Evolutionary conservation across 2,797 vertebrate species (phyloP), one percentile per base, ranked within the genome.

Genomic region (Lutjanus argentimaculatus): DNA sequence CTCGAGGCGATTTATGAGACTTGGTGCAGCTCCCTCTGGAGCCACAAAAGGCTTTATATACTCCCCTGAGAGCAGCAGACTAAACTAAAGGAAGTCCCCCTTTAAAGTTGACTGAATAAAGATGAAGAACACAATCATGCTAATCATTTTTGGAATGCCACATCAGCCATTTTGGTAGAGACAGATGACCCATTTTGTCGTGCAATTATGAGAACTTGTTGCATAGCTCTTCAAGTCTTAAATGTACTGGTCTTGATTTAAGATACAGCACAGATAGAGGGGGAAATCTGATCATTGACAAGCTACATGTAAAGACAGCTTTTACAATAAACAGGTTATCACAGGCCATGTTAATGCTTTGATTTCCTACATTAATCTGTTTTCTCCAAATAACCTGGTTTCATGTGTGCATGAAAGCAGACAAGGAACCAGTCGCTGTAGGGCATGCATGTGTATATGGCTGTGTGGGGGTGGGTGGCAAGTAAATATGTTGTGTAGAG

Each of bases 381-480:
- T 16, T 66, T 74, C 72, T 78, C 21, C 17, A 77, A 71, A 82
- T 77, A 79, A 72, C 79, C 40, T 78, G 56, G 36, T 80, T 83
- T 80, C 49, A 79, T 72, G 71, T 79, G 75, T 71, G 46, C 40
- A 84, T 86, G 73, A 57, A 62, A 72, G 84, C 52, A 80, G 53
- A 84, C 61, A 59, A 49, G 22, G 63, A 85, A 52, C 30, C 45
- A 51, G 73, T 55, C 2, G 57, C 85, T 82, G 58, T 48, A 69
- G 67, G 83, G 80, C 78, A 63, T 82, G 74, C 65, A 42, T 80
- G 73, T 67, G 80, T 85, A 43, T 79, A 71, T n/a, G 67, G 75
- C 67, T 69, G 77, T 80, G 80, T 87, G 85, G 78, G 85, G 85
- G 90, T 76, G 84, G 79, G 67, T 77, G 71, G 71, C 62, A 22